phyloP scores from a whole-genome alignment of 2,113 vertebrate species.

The Corythaeola cristata region DNA sequence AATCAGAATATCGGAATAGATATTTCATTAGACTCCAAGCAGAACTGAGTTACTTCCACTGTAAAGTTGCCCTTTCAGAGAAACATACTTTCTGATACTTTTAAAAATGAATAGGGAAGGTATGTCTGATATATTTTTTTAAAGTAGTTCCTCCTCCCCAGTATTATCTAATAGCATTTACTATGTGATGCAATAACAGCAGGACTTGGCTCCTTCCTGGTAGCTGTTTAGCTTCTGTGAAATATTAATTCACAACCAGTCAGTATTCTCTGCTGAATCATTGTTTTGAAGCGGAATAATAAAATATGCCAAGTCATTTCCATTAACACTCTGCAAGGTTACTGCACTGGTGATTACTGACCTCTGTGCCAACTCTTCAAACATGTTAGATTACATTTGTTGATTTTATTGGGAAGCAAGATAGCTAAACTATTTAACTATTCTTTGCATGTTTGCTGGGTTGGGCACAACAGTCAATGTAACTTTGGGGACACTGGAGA shows the following conservation, averaged over 20 bases:
- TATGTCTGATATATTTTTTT: background rate
- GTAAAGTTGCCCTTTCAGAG: background rate
- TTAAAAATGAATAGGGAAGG: background rate
- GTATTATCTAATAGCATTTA: background rate
- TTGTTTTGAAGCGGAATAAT: background rate
- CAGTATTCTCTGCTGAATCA: background rate
- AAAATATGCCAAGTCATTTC: background rate
- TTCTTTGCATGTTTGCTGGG: background rate
- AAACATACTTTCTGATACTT: background rate
- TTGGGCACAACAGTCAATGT: background rate
- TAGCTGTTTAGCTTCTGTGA: background rate
- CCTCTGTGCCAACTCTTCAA: background rate
- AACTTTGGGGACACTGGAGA: background rate
- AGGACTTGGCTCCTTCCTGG: background rate
- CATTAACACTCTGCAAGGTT: background rate
- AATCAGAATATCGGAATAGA: background rate
- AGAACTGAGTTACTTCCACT: background rate
- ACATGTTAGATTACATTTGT: background rate
- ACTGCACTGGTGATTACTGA: background rate
- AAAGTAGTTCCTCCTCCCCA: background rate
- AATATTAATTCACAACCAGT: background rate
- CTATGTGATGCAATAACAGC: background rate
- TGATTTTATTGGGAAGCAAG: background rate
- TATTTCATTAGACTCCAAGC: background rate
- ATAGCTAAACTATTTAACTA: background rate